A percentile compares a stretch with the other conserved stretches of the same genome.
These are phyloP conservation scores for Scomber japonicus DNA, from an alignment of 2,113 vertebrate species.

Conservation along the genomic window DNA sequence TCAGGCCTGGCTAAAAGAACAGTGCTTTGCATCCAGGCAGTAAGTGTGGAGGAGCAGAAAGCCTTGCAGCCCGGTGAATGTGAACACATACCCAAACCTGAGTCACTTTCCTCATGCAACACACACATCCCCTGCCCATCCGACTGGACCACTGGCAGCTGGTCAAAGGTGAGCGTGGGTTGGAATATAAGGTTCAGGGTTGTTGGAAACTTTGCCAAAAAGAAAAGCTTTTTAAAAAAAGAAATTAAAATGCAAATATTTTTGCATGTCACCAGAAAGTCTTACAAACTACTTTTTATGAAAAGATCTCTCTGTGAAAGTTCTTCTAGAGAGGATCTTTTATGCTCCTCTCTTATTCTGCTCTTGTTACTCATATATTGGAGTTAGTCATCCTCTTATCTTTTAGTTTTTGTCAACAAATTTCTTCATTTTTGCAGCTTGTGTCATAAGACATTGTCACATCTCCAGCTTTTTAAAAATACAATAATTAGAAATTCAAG, in stretches of 20 bases:
- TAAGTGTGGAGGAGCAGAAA: slow-evolving; percentile 89
- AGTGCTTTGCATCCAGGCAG: slow-evolving; percentile 90
- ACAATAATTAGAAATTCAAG: background rate
- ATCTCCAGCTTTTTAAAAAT: background rate
- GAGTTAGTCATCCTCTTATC: background rate
- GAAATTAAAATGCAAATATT: no score
- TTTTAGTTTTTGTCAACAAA: background rate
- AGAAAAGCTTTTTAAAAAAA: background rate
- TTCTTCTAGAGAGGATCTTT: no score
- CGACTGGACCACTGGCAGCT: slow-evolving; percentile 88
- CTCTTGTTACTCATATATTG: background rate
- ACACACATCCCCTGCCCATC: slow-evolving; percentile 87
- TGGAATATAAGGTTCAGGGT: background rate
- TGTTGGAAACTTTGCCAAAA: background rate
- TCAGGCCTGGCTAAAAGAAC: slow-evolving; percentile 85
- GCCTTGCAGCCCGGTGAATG: slow-evolving; percentile 86
- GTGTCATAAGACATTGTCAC: background rate
- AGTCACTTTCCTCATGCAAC: slow-evolving; percentile 83
- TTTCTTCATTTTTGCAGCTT: background rate
- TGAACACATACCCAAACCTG: slow-evolving; percentile 86
- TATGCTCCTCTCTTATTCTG: no score
- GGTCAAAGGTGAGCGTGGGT: slow-evolving; percentile 89
- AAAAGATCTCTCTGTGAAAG: background rate
- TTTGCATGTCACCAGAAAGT: background rate
- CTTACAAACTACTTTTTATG: background rate